Base-by-base conservation (phyloP, 64 coral and sea anemone species). In the Exaiptasia diaphana region DNA sequence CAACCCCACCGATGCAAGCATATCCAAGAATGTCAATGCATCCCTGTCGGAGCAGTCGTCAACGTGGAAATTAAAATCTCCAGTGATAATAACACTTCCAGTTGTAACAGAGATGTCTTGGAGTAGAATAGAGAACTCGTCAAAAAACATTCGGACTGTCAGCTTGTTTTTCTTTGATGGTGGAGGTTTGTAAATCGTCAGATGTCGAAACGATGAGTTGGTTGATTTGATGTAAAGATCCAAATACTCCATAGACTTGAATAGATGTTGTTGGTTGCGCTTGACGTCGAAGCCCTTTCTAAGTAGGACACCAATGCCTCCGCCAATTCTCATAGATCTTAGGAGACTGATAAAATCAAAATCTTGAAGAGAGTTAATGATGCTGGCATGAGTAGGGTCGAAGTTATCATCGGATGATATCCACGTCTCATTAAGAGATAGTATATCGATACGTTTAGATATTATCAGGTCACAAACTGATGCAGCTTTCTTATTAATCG, bases 231-330 rank as follows among this genome's bases (percentile, higher is more conserved):
- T 29, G 2, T 22, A 1, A 4, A 58, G 56, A 48, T 85, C 82
- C 52, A 85, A 54, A 38, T 85, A 85, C 53, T 85, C 82, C 34
- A 63, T 59, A 10, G 82, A 72, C 74, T 85, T 72, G 37, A 85
- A 85, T 29, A n/a, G 23, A 43, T 15, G 31, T 8, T n/a, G 9
- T 38, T 42, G 33, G 34, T 85, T 85, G 17, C 22, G 53, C 57
- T 85, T 85, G 8, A 85, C 82, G 14, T 28, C 43, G 20, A 85
- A 73, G 7, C 82, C 50, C 36, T 58, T 59, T 34, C 82, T 42
- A 25, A 85, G 59, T 18, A 85, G 40, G 13, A 86, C 14, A n/a
- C 83, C 71, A 50, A 86, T 55, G 22, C 81, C 81, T 20, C 81
- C 81, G 33, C 70, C 70, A 39, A 41, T 10, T 49, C 37, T 76